Base-by-base conservation (phyloP, 2,113 vertebrate species). In the Calypte anna region DNA sequence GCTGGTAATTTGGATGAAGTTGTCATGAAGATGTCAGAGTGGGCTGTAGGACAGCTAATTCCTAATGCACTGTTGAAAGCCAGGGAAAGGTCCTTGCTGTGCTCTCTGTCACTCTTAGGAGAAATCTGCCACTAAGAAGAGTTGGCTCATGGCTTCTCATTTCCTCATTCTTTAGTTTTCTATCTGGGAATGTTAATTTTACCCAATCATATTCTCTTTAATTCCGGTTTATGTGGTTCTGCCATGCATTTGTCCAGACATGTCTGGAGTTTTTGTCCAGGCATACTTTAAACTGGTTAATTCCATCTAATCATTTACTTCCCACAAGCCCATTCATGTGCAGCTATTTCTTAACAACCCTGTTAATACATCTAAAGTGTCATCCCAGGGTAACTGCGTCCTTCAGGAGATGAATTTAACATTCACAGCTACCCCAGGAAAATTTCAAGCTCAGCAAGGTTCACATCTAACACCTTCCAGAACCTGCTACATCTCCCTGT, bases 361-460 rank as follows among this genome's bases (percentile, higher is more conserved):
- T 23, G 44, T 68, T 79, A 82, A 19, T 75, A 33, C 6, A 28
- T 69, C 61, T 84, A 36, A 73, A 82, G 28, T 79, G 20, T 22
- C 22, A 38, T 62, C 31, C 31, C 21, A 46, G 14, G 50, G 57
- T 17, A 89, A 54, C 27, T 7, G 10, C 66, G 66, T 75, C 86
- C 70, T 95, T 89, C 54, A 67, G 69, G 69, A 50, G 30, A 36
- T 40, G 30, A 68, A 53, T 92, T 89, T 64, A 82, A 75, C 84
- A 91, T 89, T 91, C 59, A 46, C 57, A 30, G 22, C 53, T 84
- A 72, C 43, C 55, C 87, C 27, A 89, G 77, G 77, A 91, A 69
- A 88, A 73, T 40, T 44, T 86, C 69, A 21, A 66, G 43, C 77
- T 93, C 74, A 94, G 70, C 78, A 85, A 95, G 58, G 53, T 69